A percentile compares a stretch with the other conserved stretches of the same genome.
Conservation (phyloP, 2,113 vertebrate species). For the Campylomormyrus numenius region DNA sequence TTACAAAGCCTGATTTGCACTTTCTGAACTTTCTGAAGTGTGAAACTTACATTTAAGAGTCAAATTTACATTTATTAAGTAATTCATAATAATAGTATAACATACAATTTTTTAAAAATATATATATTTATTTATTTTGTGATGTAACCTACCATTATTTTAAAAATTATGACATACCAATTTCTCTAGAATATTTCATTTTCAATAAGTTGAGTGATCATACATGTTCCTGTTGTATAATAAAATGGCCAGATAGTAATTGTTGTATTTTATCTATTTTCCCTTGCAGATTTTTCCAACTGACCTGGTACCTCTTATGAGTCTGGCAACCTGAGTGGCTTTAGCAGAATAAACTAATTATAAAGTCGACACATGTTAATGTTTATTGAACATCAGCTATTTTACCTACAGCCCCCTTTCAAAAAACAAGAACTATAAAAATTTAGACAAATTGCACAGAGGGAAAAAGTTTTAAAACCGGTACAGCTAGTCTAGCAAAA, state of each 20-base stretch:
- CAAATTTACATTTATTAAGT: neutral
- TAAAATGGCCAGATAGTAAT: neutral
- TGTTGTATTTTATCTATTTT: neutral
- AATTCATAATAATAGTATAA: neutral
- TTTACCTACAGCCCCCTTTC: neutral
- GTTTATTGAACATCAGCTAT: neutral
- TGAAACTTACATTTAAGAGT: neutral
- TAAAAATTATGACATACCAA: neutral
- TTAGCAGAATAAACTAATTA: neutral
- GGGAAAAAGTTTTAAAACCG: neutral
- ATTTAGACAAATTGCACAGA: neutral
- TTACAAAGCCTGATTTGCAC: neutral
- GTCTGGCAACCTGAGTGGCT: neutral
- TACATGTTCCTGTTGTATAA: neutral
- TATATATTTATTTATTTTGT: neutral
- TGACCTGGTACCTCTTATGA: neutral
- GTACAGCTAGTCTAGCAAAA: neutral
- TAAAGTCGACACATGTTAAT: neutral
- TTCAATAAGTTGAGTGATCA: neutral
- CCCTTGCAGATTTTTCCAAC: neutral
- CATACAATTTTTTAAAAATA: too few relatives aligned
- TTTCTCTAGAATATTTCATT: neutral
- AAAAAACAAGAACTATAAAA: neutral
- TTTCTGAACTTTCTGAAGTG: neutral
- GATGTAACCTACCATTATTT: neutral